Evolutionary conservation across 2,888 invertebrate genomes (phyloP), one percentile per base, ranked within the genome.

Genomic region (Caenorhabditis becei): DNA sequence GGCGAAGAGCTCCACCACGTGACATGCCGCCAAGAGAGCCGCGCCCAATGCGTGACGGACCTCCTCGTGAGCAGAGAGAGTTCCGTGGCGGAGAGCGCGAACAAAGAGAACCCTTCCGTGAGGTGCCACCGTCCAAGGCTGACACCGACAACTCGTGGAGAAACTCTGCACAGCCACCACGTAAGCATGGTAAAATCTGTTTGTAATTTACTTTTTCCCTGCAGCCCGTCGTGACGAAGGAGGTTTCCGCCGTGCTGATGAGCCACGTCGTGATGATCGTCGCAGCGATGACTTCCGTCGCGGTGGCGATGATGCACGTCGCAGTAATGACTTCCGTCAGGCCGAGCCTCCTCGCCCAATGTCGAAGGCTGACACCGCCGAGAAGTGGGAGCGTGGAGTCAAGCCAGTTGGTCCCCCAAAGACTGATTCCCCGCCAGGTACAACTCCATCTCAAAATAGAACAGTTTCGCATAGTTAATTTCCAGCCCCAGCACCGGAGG

Each of bases 351-450:
- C 51, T 53, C 59, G 53, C n/a, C 54, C 71, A 5, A n/a, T 44
- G 2, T 80, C 80, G 10, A 77, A 75, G 65, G 80, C 80, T 20
- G 80, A 80, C 18, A 77, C 70, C 16, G 70, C n/a, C 7, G 66
- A 66, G 0, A 71, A 59, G 20, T 80, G 80, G 80, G 72, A 72
- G 53, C 66, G 79, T 56, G 79, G 72, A 62, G 66, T 47, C 32
- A 71, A 71, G 37, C 66, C 58, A 28, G 37, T 56, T 2, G 71
- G 49, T 23, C 65, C 74, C 8, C 70, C 44, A 41, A 63, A 56
- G 28, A 54, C 47, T 20, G 65, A 66, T 0, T 16, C 59, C 16
- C n/a, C 32, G 10, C 65, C 78, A 47, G 37, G 70, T 65, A 71
- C 53, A 2, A 44, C 32, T 32, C 4, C n/a, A n/a, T n/a, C n/a